phyloP scores from a whole-genome alignment of 2,113 vertebrate genomes.

The Cyrtonyx montezumae region DNA sequence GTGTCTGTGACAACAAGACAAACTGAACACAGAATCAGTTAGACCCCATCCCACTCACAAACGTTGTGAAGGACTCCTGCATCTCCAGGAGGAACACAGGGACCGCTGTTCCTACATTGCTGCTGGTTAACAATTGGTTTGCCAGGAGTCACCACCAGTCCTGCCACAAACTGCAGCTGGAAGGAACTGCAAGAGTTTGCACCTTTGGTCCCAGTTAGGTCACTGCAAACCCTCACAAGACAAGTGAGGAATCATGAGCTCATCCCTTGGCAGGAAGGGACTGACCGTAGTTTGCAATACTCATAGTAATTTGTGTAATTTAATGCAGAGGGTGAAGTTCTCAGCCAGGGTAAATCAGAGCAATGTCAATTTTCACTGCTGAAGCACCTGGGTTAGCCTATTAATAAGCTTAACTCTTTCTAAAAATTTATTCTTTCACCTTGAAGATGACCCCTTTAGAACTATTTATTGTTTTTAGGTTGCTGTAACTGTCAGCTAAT shows the following conservation, averaged over 20 bases:
- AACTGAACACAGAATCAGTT: background rate
- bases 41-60: background rate
- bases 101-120: background rate
- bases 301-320: constrained; percentile 54
- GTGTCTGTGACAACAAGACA: background rate
- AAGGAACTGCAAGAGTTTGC: background rate
- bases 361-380: constrained; percentile 7
- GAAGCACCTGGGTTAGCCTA: constrained; percentile 27
- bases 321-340: constrained; percentile 52
- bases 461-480: background rate
- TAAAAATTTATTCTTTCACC: background rate
- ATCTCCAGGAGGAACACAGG: background rate
- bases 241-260: constrained; percentile 57
- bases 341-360: constrained; percentile 53
- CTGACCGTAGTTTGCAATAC: constrained; percentile 39
- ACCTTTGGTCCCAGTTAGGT: constrained; percentile 26
- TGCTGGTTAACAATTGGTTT: background rate
- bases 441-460: background rate
- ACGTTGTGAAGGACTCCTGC: background rate
- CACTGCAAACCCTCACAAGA: constrained; percentile 25
- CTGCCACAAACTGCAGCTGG: background rate
- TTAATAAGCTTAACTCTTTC: background rate
- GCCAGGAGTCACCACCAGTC: background rate
- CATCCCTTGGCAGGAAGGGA: constrained; percentile 61
- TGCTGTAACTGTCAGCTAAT: background rate